A percentile compares a stretch with the other conserved stretches of the same genome.
phyloP scores from a whole-genome alignment of 2,888 invertebrate genomes.

The Chloroclysta siterata region DNA sequence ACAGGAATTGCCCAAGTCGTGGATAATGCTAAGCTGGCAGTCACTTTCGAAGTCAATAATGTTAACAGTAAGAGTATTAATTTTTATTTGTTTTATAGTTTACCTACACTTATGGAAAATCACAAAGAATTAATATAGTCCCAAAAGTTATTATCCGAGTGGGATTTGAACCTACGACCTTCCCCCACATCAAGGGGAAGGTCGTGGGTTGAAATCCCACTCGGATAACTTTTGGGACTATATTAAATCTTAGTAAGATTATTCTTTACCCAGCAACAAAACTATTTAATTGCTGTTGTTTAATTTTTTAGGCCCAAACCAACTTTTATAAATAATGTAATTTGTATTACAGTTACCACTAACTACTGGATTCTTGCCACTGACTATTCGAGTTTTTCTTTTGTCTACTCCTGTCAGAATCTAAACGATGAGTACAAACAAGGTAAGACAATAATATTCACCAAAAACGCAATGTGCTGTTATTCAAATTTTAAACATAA shows the following conservation, averaged over 20 bases:
- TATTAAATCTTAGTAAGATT: too few relatives aligned
- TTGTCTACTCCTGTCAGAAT: conserved; percentile 87
- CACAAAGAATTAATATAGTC: too few relatives aligned
- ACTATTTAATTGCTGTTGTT: too few relatives aligned
- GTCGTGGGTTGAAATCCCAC: too few relatives aligned
- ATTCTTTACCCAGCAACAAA: too few relatives aligned
- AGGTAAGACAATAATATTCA: conserved; percentile 48
- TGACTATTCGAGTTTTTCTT: conserved; percentile 86
- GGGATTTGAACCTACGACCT: too few relatives aligned
- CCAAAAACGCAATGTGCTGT: background rate
- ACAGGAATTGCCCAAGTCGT: conserved; percentile 59
- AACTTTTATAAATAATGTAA: background rate
- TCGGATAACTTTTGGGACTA: too few relatives aligned
- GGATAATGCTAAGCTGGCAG: conserved; percentile 57
- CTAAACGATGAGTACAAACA: conserved; percentile 60
- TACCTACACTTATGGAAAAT: too few relatives aligned
- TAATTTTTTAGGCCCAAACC: too few relatives aligned
- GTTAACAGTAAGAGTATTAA: conserved; percentile 22
- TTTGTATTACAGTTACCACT: conserved; percentile 50
- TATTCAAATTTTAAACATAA: background rate
- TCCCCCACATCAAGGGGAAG: too few relatives aligned
- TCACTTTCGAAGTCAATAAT: conserved; percentile 37
- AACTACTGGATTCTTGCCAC: conserved; percentile 77
- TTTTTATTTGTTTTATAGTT: too few relatives aligned
- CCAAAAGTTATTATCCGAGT: too few relatives aligned